A percentile compares a stretch with the other conserved stretches of the same genome.
Evolutionary conservation across 2,888 invertebrate genomes (phyloP).

Genomic region (Melanchra persicariae): DNA sequence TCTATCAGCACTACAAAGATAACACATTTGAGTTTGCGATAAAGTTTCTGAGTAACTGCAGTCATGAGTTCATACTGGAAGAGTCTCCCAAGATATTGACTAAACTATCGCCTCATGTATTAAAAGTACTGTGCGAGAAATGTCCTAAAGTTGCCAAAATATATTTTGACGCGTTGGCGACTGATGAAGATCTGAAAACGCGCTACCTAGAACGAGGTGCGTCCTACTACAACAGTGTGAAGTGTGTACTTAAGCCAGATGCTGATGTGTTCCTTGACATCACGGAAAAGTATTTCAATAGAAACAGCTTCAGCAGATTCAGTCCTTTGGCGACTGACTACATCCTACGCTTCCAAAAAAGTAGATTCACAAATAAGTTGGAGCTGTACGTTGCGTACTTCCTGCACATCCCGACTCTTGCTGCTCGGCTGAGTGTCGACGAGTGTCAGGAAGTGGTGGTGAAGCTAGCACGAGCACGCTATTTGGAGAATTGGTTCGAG

Average conservation of each 20-base stretch:
- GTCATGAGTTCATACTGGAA: conserved; percentile 68
- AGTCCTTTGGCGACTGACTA: conserved; percentile 70
- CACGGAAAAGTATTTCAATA: conserved; percentile 74
- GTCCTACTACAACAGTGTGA: conserved; percentile 71
- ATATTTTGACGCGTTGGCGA: conserved; percentile 72
- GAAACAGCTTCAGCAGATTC: conserved; percentile 52
- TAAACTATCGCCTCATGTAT: conserved; percentile 73
- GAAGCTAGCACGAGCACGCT: conserved; percentile 75
- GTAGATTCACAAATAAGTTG: conserved; percentile 72
- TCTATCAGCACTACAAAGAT: conserved; percentile 76
- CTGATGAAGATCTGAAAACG: conserved; percentile 61
- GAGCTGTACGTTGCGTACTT: conserved; percentile 76
- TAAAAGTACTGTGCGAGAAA: conserved; percentile 77
- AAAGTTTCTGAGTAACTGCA: conserved; percentile 76
- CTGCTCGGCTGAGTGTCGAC: conserved; percentile 69
- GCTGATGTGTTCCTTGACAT: conserved; percentile 74
- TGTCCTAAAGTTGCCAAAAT: conserved; percentile 72
- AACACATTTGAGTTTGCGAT: conserved; percentile 67
- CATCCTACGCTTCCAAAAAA: conserved; percentile 74
- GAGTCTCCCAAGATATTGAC: conserved; percentile 71
- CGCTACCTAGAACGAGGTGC: conserved; percentile 63
- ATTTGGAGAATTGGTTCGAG: conserved; percentile 71
- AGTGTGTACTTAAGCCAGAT: conserved; percentile 73
- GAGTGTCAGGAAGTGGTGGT: conserved; percentile 75
- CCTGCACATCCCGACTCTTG: conserved; percentile 74